phyloP scores from a whole-genome alignment of 2,797 vertebrate species.

The Hybognathus amarus region DNA sequence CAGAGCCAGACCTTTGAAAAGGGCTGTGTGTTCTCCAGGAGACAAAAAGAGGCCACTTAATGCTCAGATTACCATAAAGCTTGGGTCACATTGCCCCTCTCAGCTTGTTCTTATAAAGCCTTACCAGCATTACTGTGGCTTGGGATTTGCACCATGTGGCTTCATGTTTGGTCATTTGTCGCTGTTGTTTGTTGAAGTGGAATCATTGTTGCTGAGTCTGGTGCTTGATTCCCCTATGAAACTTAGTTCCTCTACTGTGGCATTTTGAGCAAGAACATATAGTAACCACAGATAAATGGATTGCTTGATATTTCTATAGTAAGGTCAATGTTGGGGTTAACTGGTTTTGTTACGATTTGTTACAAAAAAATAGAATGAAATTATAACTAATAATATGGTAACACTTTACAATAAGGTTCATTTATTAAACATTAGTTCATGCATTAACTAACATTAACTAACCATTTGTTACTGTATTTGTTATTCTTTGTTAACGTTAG shows the following conservation, averaged over 20 bases:
- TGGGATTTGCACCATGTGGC: slow-evolving; percentile 32
- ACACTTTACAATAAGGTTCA: too few species aligned
- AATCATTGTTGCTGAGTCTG: background rate
- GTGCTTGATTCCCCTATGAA: background rate
- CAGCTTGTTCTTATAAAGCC: slow-evolving; percentile 32
- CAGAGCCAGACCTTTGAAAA: slow-evolving; percentile 72
- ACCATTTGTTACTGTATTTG: too few species aligned
- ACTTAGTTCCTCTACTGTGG: background rate
- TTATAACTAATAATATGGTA: background rate
- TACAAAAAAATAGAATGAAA: background rate
- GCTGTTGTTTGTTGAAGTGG: slow-evolving; percentile 20
- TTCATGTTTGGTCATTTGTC: slow-evolving; percentile 23
- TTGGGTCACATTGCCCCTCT: slow-evolving; percentile 64
- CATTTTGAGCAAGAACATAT: background rate
- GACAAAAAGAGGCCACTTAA: slow-evolving; percentile 77
- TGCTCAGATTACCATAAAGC: slow-evolving; percentile 72
- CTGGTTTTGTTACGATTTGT: background rate
- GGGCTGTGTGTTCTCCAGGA: slow-evolving; percentile 70
- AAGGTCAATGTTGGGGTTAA: background rate
- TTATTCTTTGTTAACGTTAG: too few species aligned
- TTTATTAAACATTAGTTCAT: too few species aligned
- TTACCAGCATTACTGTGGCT: slow-evolving; percentile 28
- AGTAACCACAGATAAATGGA: slow-evolving; percentile 4
- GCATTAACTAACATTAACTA: too few species aligned
- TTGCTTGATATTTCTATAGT: background rate